A percentile compares a stretch with the other conserved stretches of the same genome.
Evolutionary conservation across 2,113 vertebrate species (phyloP).

Genomic region (Regulus satrapa): DNA sequence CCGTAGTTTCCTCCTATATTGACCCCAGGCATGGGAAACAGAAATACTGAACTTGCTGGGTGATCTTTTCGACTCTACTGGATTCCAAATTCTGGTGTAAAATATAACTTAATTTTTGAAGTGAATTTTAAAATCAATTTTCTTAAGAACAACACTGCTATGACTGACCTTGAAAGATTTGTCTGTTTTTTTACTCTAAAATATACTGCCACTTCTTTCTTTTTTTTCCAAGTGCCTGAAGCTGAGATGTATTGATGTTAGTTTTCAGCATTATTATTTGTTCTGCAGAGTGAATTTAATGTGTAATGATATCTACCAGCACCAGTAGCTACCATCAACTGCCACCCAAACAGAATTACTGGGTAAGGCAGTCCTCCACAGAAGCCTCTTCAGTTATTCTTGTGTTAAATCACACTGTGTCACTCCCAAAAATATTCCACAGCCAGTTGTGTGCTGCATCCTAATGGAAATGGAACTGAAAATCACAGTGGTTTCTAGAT

Average conservation of each 20-base stretch:
- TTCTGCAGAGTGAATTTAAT: neutral
- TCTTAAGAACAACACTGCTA: neutral
- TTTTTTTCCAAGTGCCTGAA: neutral
- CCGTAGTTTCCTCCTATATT: neutral
- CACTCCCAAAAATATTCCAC: neutral
- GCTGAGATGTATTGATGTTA: neutral
- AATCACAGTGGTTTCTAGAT: neutral
- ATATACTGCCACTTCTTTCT: neutral
- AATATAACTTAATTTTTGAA: neutral
- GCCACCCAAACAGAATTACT: neutral
- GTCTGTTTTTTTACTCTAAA: neutral
- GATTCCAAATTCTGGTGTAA: neutral
- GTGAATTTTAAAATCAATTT: neutral
- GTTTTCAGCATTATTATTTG: neutral
- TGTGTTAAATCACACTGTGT: neutral
- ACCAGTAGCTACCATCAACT: neutral
- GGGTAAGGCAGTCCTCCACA: neutral
- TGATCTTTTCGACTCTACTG: neutral
- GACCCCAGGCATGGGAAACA: neutral
- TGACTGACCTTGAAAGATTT: neutral
- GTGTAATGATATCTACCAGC: neutral
- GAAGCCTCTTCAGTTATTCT: neutral
- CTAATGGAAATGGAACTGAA: neutral
- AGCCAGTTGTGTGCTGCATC: neutral
- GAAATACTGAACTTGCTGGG: neutral